phyloP scores from a whole-genome alignment of 1,140 invertebrate genomes.

The Archivesica marissinica region DNA sequence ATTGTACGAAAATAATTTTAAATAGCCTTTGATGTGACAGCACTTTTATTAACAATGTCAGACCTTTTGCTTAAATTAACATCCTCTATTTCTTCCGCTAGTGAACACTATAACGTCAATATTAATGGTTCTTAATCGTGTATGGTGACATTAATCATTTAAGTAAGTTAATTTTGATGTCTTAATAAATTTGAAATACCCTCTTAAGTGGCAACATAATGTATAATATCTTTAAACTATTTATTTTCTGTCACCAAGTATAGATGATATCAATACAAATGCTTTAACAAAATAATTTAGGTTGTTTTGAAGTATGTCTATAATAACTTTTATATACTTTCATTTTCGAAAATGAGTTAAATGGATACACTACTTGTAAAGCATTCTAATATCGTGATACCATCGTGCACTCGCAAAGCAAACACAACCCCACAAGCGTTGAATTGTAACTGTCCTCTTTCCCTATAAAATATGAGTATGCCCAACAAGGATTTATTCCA shows the following conservation, averaged over 20 bases:
- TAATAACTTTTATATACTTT: neutral
- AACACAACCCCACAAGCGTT: too few relatives aligned
- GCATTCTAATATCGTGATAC: neutral
- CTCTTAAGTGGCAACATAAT: conserved; percentile 26
- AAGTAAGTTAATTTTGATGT: conserved; percentile 49
- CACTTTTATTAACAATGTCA: conserved; percentile 14
- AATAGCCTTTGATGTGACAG: conserved; percentile 56
- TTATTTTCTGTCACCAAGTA: conserved; percentile 33
- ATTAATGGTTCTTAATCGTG: conserved; percentile 34
- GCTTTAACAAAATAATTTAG: conserved; percentile 9
- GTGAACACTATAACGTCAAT: conserved; percentile 19
- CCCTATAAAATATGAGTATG: too few relatives aligned
- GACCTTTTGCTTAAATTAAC: conserved; percentile 6
- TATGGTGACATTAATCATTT: conserved; percentile 60
- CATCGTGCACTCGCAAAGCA: too few relatives aligned
- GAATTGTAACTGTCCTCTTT: too few relatives aligned
- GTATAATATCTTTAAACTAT: conserved; percentile 38
- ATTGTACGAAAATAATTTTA: conserved; percentile 15
- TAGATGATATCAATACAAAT: conserved; percentile 39
- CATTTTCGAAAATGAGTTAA: neutral
- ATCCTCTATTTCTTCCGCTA: neutral
- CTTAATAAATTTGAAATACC: conserved; percentile 52
- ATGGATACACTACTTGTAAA: conserved; percentile 17
- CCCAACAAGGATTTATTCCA: too few relatives aligned
- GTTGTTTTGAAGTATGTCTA: conserved; percentile 6